phyloP scores from a whole-genome alignment of 2,113 vertebrate species.

The Xiphophorus couchianus region DNA sequence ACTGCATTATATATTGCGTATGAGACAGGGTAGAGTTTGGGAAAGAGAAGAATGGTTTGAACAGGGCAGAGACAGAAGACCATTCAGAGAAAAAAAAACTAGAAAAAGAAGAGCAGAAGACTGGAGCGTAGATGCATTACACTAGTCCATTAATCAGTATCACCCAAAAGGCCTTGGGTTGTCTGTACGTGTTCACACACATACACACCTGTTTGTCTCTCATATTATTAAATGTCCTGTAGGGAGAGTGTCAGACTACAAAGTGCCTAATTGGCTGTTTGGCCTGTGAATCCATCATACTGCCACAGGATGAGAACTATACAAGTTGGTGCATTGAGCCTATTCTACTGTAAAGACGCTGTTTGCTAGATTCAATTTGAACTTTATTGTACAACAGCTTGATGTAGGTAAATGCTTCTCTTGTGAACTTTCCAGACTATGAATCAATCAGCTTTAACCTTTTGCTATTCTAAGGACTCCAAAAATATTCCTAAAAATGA shows the following conservation, averaged over 20 bases:
- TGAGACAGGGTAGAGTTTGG: neutral
- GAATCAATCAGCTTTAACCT: neutral
- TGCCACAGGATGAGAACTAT: constrained; percentile 62
- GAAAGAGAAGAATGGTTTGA: constrained; percentile 13
- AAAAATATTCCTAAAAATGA: neutral
- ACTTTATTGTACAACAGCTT: constrained; percentile 23
- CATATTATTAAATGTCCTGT: constrained; percentile 72
- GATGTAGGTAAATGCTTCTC: neutral
- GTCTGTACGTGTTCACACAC: constrained; percentile 57
- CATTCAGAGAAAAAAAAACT: constrained; percentile 24
- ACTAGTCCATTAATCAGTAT: constrained; percentile 74
- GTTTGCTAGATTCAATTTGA: constrained; percentile 12
- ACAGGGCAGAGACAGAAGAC: constrained; percentile 17
- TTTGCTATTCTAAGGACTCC: neutral
- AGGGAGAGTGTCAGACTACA: constrained; percentile 71
- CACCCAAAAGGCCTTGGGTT: constrained; percentile 69
- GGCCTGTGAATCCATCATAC: constrained; percentile 75
- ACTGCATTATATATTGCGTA: constrained; percentile 39
- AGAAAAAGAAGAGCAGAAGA: constrained; percentile 48
- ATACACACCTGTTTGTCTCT: constrained; percentile 33
- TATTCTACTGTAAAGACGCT: constrained; percentile 32
- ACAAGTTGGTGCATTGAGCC: constrained; percentile 54
- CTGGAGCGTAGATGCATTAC: constrained; percentile 53
- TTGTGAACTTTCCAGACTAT: neutral
- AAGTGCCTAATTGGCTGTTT: constrained; percentile 78